phyloP scores from a whole-genome alignment of 2,888 invertebrate species.

The Ophioninae sp. region DNA sequence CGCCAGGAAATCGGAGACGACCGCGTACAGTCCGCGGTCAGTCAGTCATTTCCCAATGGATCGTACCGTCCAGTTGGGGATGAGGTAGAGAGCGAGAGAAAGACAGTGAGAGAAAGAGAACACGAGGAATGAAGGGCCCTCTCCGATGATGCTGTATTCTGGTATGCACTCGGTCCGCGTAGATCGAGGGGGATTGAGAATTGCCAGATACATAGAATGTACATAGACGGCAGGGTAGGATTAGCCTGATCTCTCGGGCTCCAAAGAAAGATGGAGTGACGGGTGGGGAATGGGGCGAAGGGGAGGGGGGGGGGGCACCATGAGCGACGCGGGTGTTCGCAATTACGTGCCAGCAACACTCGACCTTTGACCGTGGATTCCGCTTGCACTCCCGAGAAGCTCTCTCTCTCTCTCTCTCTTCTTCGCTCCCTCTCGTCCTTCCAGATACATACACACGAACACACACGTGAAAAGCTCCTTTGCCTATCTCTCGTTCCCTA shows the following conservation, averaged over 20 bases:
- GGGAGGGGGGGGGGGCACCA: neutral
- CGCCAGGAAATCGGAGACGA: conserved; percentile 29
- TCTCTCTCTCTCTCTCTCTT: neutral
- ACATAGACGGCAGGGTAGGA: conserved; percentile 28
- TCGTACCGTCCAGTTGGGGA: too few species aligned
- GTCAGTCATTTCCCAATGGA: conserved; percentile 69
- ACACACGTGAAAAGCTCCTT: neutral
- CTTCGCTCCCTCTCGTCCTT: too few species aligned
- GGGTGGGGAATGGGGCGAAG: too few species aligned
- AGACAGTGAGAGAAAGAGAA: neutral
- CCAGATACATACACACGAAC: too few species aligned
- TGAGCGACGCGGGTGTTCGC: conserved; percentile 57
- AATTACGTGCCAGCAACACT: conserved; percentile 60
- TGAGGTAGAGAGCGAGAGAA: neutral
- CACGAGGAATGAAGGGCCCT: neutral
- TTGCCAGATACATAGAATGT: conserved; percentile 42
- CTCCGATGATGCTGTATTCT: conserved; percentile 25
- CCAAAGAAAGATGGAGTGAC: conserved; percentile 7
- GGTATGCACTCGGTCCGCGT: conserved; percentile 26
- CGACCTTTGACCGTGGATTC: conserved; percentile 61
- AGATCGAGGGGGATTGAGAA: conserved; percentile 47
- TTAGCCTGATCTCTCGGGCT: conserved; percentile 38
- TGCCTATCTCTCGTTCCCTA: conserved; percentile 8
- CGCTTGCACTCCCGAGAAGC: conserved; percentile 42
- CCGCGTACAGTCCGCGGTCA: conserved; percentile 61